phyloP scores from a whole-genome alignment of 2,113 vertebrate species.

The Petrocephalus microphthalmus region DNA sequence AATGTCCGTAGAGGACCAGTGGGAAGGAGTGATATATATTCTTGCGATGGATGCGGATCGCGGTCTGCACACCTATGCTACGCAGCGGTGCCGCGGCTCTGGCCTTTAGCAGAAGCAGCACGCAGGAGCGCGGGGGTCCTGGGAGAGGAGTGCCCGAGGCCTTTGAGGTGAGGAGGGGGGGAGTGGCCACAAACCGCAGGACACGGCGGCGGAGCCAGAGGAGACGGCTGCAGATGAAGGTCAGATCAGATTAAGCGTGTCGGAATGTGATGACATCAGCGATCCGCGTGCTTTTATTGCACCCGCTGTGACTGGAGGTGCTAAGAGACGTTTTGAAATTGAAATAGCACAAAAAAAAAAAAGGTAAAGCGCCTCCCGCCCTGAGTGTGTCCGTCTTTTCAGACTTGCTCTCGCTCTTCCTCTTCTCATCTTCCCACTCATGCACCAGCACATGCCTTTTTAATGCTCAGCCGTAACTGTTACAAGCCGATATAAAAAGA shows the following conservation, averaged over 20 bases:
- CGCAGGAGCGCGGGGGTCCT: not conserved
- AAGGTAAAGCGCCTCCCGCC: constrained; percentile 52
- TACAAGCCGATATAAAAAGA: constrained; percentile 46
- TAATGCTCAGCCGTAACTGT: constrained; percentile 96
- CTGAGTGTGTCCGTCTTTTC: constrained; percentile 66
- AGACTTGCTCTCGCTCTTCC: constrained; percentile 33
- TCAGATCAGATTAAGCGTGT: constrained; percentile 96
- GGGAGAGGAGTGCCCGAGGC: constrained; percentile 31
- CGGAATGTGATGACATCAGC: constrained; percentile 97
- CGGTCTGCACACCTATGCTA: not conserved
- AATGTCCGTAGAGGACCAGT: not conserved
- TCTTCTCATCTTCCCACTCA: constrained; percentile 20
- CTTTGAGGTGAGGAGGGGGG: constrained; percentile 55
- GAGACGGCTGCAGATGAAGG: constrained; percentile 95
- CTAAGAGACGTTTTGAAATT: constrained; percentile 87
- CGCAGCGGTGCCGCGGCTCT: not conserved
- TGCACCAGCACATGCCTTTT: constrained; percentile 62
- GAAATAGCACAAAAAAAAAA: constrained; percentile 59
- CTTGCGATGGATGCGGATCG: not conserved
- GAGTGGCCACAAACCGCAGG: constrained; percentile 40
- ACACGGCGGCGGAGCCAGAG: constrained; percentile 62
- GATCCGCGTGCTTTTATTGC: constrained; percentile 82
- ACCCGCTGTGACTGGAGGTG: constrained; percentile 64
- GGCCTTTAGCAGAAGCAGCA: not conserved
- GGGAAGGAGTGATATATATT: not conserved